Conservation (phyloP, 2,797 vertebrate genomes). For the Pteronotus mesoamericanus region DNA sequence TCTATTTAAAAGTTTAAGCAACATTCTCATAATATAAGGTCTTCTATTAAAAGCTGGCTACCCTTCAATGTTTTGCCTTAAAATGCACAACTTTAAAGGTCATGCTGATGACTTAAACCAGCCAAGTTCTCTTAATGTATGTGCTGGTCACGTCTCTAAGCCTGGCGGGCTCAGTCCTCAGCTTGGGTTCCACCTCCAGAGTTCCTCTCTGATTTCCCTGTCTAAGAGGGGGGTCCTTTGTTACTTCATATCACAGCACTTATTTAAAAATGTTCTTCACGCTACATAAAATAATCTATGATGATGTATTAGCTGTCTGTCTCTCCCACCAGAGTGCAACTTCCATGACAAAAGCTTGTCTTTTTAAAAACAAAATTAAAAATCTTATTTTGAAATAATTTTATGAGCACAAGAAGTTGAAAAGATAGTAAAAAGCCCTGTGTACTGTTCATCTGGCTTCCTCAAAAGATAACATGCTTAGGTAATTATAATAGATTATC, state of each 20-base stretch:
- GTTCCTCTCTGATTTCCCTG: neutral
- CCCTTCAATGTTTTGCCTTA: neutral
- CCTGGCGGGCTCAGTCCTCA: neutral
- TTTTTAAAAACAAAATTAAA: neutral
- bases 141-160: neutral
- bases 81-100: constrained; percentile 19
- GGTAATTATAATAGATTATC: neutral
- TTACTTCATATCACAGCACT: neutral
- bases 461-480: neutral
- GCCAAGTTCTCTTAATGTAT: neutral
- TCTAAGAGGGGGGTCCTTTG: neutral
- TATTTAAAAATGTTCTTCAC: neutral
- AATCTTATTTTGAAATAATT: neutral
- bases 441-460: neutral
- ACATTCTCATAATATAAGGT: neutral
- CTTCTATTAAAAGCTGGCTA: neutral
- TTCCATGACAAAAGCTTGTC: neutral
- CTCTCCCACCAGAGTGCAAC: neutral
- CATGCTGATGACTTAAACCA: neutral
- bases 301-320: neutral
- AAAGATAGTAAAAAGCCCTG: neutral
- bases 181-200: neutral
- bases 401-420: neutral
- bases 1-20: neutral
- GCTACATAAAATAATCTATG: neutral